These are phyloP conservation scores for Lissocephala sabroskyi DNA, from an alignment of 2,888 invertebrate species.

Conservation along the genomic window DNA sequence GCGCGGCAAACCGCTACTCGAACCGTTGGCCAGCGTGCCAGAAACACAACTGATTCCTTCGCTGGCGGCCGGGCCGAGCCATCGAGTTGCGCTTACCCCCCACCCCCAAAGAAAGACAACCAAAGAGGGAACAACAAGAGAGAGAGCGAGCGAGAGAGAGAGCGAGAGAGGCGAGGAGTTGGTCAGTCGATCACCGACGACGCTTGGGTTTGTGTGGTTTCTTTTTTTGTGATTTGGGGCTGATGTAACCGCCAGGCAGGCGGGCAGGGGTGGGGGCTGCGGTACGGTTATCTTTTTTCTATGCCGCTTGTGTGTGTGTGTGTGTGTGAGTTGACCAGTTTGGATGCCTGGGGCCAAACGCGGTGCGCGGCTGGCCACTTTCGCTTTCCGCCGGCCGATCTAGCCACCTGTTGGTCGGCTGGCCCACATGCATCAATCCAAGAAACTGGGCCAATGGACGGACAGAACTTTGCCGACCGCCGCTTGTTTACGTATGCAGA, in stretches of 20 bases:
- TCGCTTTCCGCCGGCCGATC: constrained; percentile 43
- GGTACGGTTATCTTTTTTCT: too few relatives aligned
- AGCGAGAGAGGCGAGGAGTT: constrained; percentile 13
- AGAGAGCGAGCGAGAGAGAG: constrained; percentile 8
- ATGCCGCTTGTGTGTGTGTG: too few relatives aligned
- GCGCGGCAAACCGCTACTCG: constrained; percentile 47
- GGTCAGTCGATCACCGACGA: neutral
- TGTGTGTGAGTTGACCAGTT: too few relatives aligned
- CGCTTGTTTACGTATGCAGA: constrained; percentile 24
- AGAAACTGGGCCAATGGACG: too few relatives aligned
- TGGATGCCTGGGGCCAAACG: too few relatives aligned
- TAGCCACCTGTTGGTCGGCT: neutral
- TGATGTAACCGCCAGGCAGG: constrained; percentile 50
- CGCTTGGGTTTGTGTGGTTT: constrained; percentile 18
- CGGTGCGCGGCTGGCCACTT: constrained; percentile 42
- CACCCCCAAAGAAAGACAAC: too few relatives aligned
- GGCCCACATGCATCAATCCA: neutral
- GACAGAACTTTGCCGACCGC: too few relatives aligned
- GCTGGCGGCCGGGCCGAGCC: too few relatives aligned
- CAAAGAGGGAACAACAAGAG: too few relatives aligned
- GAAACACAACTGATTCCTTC: constrained; percentile 45
- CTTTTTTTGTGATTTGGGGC: constrained; percentile 29
- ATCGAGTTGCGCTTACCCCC: too few relatives aligned
- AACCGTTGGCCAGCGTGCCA: constrained; percentile 60
- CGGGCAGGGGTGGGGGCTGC: too few relatives aligned